phyloP scores from a whole-genome alignment of 1,140 invertebrate species.

The Argopecten irradians region DNA sequence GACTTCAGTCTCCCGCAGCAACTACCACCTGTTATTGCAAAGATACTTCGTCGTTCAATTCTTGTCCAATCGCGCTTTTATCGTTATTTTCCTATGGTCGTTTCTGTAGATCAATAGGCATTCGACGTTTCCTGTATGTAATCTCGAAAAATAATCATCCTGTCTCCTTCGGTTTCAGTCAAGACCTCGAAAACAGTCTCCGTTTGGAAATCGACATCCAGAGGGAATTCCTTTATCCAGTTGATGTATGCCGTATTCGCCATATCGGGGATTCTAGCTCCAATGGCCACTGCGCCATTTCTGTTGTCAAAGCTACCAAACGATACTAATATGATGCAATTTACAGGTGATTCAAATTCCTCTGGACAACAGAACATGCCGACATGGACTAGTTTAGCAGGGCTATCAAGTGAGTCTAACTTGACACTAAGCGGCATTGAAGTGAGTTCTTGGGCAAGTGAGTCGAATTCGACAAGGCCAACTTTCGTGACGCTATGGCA shows the following conservation, averaged over 20 bases:
- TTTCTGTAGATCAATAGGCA: too few species aligned
- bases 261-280: conserved; percentile 33
- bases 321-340: background rate
- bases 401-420: background rate
- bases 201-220: background rate
- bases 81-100: too few species aligned
- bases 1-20: too few species aligned
- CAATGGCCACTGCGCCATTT: conserved; percentile 39
- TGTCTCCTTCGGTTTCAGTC: too few species aligned
- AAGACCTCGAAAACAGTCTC: background rate
- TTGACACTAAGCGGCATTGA: background rate
- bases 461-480: too few species aligned
- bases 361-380: background rate
- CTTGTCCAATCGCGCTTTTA: too few species aligned
- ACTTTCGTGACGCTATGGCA: background rate
- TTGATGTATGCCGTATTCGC: conserved; percentile 31
- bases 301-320: background rate
- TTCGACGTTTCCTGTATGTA: too few species aligned
- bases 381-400: too few species aligned
- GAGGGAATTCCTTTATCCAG: conserved; percentile 23
- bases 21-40: too few species aligned
- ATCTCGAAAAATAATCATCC: too few species aligned
- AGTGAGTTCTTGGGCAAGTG: background rate
- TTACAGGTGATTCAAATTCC: background rate
- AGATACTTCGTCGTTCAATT: too few species aligned